Evolutionary conservation across 1,140 invertebrate species (phyloP).

Genomic region (Wiebesia pumilae): DNA sequence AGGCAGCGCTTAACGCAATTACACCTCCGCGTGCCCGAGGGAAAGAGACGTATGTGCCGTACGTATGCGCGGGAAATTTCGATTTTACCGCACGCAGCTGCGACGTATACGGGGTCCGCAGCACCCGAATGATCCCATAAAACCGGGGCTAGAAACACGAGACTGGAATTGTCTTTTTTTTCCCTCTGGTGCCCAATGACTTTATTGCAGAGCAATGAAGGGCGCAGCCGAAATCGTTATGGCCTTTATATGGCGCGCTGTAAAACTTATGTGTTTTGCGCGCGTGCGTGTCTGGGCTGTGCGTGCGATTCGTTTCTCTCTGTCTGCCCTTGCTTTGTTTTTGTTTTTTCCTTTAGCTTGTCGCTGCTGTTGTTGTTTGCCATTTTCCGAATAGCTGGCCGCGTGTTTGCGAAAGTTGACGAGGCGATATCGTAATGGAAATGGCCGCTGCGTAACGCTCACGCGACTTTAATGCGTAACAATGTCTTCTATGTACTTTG

Average conservation of each 20-base stretch:
- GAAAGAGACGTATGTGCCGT: neutral
- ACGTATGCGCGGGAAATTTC: conserved; percentile 58
- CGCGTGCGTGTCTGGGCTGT: too few relatives aligned
- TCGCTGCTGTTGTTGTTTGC: neutral
- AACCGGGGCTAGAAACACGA: neutral
- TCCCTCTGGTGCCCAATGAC: conserved; percentile 36
- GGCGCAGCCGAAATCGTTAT: conserved; percentile 34
- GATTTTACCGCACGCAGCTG: conserved; percentile 53
- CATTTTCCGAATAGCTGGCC: neutral
- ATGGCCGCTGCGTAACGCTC: neutral
- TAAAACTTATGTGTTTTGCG: conserved; percentile 37
- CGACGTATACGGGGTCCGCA: conserved; percentile 30
- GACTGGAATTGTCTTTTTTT: conserved; percentile 36
- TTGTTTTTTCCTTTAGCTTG: neutral
- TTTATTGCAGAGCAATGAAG: conserved; percentile 49
- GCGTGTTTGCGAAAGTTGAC: conserved; percentile 12
- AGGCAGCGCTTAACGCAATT: conserved; percentile 6
- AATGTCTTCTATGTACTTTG: neutral
- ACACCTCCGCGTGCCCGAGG: neutral
- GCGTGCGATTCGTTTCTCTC: neutral
- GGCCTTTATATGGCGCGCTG: conserved; percentile 44
- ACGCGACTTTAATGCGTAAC: neutral
- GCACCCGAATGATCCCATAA: conserved; percentile 28
- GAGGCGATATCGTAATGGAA: neutral
- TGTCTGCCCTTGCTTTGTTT: neutral